Conservation (phyloP, 2,888 invertebrate species). For the Cosmorhoe ocellata region DNA sequence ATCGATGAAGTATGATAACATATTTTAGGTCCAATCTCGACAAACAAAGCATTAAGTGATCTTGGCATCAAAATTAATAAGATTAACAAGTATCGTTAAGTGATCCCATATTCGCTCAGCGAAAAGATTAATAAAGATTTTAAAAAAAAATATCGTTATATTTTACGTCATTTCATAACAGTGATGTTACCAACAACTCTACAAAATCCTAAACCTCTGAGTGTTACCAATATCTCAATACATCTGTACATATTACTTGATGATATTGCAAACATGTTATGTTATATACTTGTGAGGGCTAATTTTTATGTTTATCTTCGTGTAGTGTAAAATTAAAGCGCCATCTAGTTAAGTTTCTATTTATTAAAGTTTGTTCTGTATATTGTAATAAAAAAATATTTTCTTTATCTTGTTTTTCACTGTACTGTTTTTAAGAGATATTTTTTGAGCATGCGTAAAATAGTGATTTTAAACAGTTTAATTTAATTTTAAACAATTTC, state of each 20-base stretch:
- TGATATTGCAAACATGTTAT: background rate
- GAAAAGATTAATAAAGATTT: too few relatives aligned
- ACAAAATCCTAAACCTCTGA: background rate
- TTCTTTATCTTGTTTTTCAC: slow-evolving; percentile 4
- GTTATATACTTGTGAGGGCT: background rate
- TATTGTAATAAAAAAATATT: slow-evolving; percentile 7
- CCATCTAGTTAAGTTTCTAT: slow-evolving; percentile 34
- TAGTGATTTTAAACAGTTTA: too few relatives aligned
- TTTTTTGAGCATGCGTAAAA: too few relatives aligned
- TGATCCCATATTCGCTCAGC: too few relatives aligned
- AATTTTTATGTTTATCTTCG: background rate
- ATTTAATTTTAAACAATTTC: too few relatives aligned
- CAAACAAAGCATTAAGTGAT: too few relatives aligned
- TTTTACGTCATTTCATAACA: too few relatives aligned
- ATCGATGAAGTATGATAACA: too few relatives aligned
- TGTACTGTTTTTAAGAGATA: background rate
- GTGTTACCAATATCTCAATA: background rate
- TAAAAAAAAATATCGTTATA: too few relatives aligned
- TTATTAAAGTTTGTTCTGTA: slow-evolving; percentile 24
- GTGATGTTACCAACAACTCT: slow-evolving; percentile 13
- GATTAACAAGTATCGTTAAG: too few relatives aligned
- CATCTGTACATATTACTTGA: background rate
- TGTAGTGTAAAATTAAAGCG: slow-evolving; percentile 19
- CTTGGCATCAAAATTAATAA: too few relatives aligned
- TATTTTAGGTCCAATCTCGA: too few relatives aligned